Percentiles rank a stretch among this genome's conserved stretches.
These are phyloP conservation scores for Emmelina monodactyla DNA, from an alignment of 2,888 invertebrate genomes.

Conservation along the genomic window DNA sequence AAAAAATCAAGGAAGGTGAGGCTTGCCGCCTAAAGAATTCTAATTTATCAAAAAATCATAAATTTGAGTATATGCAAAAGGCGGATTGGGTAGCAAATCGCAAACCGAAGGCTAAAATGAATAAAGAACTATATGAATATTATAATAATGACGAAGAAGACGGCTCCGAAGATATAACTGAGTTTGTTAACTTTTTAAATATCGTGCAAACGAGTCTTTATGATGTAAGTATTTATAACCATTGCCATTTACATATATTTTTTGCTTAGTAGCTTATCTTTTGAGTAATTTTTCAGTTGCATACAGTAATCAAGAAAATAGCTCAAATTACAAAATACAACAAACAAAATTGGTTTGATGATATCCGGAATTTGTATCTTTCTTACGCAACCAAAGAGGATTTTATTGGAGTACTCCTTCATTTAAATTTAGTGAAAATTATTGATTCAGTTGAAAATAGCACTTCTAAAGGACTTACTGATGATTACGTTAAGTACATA, in stretches of 20 bases:
- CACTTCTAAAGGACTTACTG: conserved; percentile 22
- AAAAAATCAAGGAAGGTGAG: background rate
- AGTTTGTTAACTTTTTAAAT: too few species aligned
- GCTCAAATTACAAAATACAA: conserved; percentile 28
- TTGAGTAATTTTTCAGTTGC: conserved; percentile 43
- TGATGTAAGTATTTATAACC: too few species aligned
- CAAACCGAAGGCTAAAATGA: too few species aligned
- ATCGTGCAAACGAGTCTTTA: too few species aligned
- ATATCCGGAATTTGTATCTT: conserved; percentile 32
- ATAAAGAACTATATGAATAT: too few species aligned
- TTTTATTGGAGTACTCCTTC: conserved; percentile 28
- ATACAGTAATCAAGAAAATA: conserved; percentile 33
- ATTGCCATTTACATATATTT: too few species aligned
- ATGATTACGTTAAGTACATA: conserved; percentile 22
- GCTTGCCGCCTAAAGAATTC: background rate
- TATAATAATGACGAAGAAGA: too few species aligned
- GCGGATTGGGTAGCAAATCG: too few species aligned
- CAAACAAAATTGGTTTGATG: conserved; percentile 32
- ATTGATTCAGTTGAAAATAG: conserved; percentile 30
- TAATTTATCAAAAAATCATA: too few species aligned
- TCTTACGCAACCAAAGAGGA: conserved; percentile 18
- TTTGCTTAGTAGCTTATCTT: too few species aligned
- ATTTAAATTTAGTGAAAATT: conserved; percentile 27
- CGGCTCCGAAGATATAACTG: too few species aligned
- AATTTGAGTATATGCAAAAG: too few species aligned